Conservation (phyloP, 2,888 invertebrate genomes). For the Apoderus coryli region DNA sequence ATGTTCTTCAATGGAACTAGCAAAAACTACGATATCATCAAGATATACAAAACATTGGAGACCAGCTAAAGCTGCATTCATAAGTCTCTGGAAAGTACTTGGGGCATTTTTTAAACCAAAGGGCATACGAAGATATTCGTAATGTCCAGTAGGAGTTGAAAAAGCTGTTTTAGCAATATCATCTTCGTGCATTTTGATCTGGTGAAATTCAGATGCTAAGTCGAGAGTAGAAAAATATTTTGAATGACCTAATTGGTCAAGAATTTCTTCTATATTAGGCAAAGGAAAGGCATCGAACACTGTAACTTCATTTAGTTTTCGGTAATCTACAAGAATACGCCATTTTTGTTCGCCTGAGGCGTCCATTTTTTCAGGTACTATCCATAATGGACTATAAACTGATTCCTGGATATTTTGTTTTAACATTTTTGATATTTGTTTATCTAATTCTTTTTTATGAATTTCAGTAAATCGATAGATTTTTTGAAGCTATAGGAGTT, state of each 20-base stretch:
- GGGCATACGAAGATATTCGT: slow-evolving; percentile 24
- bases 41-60: slow-evolving; percentile 18
- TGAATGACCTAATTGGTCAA: slow-evolving; percentile 10
- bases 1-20: slow-evolving; percentile 21
- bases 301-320: slow-evolving; percentile 5
- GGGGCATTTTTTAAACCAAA: slow-evolving; percentile 21
- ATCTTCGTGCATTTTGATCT: slow-evolving; percentile 20
- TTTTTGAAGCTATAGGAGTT: slow-evolving; percentile 22
- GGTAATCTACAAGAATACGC: slow-evolving; percentile 10
- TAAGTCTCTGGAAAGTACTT: slow-evolving; percentile 14
- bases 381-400: slow-evolving; percentile 19
- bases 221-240: slow-evolving; percentile 16
- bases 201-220: slow-evolving; percentile 26
- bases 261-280: slow-evolving; percentile 9
- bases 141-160: slow-evolving; percentile 23
- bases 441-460: slow-evolving; percentile 21
- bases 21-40: slow-evolving; percentile 21
- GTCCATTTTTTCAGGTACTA: slow-evolving; percentile 23
- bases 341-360: slow-evolving; percentile 1
- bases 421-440: slow-evolving; percentile 16
- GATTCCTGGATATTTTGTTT: slow-evolving; percentile 18
- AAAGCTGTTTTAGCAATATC: slow-evolving; percentile 26
- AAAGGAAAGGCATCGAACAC: slow-evolving; percentile 5
- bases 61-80: slow-evolving; percentile 11
- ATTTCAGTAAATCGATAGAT: slow-evolving; percentile 25